Evolutionary conservation across 2,888 invertebrate species (phyloP), one percentile per base, ranked within the genome.

Genomic region (Heliconius aoede): DNA sequence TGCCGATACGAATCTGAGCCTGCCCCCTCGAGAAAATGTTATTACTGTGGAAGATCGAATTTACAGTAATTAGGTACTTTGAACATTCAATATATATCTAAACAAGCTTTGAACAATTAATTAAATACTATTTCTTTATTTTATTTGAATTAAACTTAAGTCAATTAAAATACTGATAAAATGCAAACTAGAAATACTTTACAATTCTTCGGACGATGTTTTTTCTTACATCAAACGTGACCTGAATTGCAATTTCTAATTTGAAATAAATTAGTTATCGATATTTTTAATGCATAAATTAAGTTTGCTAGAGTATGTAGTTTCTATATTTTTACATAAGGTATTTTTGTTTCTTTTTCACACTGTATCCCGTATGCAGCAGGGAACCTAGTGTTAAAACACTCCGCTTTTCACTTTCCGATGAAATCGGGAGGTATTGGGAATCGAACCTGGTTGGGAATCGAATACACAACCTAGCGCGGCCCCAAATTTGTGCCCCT

Each of bases 211-310:
- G 5, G n/a, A 32, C 64, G n/a, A 64, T 30, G 64, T 64, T 64
- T 64, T 61, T 64, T 64, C 32, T 64, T 30, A 64, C 15, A 30
- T 64, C 32, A n/a, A 64, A 64, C 64, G 64, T 64, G 64, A 64
- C 32, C 64, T 64, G 64, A 64, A 64, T 64, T n/a, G 21, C 21
- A n/a, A 32, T 64, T 32, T 36, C 9, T 46, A 11, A 68, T 26
- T 18, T 26, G 26, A 21, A 46, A 68, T 46, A 28, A 68, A 28
- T 46, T 18, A 40, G 28, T 46, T 4, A 26, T 46, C 28, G 26
- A 46, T 46, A 11, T 65, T 65, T 4, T 36, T 24, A 40, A 24
- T 28, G 4, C 36, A 32, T 36, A 36, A 32, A 64, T 65, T 65
- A 65, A 65, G 5, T 64, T 32, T n/a, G 21, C 24, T 21, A 13